These are phyloP conservation scores for Eumerus sabulonum DNA, from an alignment of 2,888 invertebrate species.

Conservation along the genomic window DNA sequence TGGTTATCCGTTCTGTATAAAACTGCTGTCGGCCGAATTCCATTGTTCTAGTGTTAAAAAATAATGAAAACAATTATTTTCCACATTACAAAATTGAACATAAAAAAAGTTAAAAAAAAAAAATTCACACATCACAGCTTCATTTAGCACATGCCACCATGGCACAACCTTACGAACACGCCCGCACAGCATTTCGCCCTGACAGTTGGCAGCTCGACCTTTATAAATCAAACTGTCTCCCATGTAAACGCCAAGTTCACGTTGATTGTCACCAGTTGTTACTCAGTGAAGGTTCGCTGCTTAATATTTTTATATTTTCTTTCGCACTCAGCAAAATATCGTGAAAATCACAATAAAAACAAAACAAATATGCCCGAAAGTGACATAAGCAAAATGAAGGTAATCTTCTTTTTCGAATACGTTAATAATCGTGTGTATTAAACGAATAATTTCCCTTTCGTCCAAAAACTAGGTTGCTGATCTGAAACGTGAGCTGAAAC, in stretches of 20 bases:
- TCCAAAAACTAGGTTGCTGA: slow-evolving; percentile 85
- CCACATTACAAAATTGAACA: too few species aligned
- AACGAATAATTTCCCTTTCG: neutral
- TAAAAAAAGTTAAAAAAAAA: too few species aligned
- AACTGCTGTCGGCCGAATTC: too few species aligned
- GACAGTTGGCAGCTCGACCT: slow-evolving; percentile 16
- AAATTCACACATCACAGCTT: too few species aligned
- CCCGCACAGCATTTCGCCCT: neutral
- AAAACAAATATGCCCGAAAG: slow-evolving; percentile 75
- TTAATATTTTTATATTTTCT: too few species aligned
- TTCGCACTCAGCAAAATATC: too few species aligned
- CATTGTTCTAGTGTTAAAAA: too few species aligned
- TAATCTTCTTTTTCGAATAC: slow-evolving; percentile 46
- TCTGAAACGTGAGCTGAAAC: slow-evolving; percentile 89
- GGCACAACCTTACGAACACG: slow-evolving; percentile 4
- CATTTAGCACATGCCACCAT: too few species aligned
- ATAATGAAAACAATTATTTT: too few species aligned
- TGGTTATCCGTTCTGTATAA: too few species aligned
- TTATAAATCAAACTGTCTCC: slow-evolving; percentile 15
- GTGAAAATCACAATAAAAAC: neutral
- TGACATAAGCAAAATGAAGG: slow-evolving; percentile 78
- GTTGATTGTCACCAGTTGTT: slow-evolving; percentile 31
- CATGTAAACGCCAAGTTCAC: slow-evolving; percentile 37
- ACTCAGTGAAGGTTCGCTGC: slow-evolving; percentile 1
- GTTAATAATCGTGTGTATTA: neutral